Conservation (phyloP, 1,140 invertebrate species). For the Drosophila nasuta region DNA sequence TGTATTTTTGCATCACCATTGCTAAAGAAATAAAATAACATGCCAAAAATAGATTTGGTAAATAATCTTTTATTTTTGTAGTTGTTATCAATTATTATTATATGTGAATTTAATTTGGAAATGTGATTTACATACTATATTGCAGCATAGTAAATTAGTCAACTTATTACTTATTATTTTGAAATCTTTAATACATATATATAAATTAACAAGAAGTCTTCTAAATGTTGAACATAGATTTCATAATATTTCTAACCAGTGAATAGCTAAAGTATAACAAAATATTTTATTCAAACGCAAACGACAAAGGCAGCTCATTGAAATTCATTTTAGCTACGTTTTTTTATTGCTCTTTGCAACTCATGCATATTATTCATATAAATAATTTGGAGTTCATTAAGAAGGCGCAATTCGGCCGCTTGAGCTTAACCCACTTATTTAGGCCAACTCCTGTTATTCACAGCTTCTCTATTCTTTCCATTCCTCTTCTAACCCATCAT, state of each 20-base stretch:
- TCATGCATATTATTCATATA: slow-evolving; percentile 5
- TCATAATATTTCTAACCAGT: no score
- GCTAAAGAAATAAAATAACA: neutral
- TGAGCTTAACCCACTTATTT: slow-evolving; percentile 30
- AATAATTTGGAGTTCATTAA: slow-evolving; percentile 33
- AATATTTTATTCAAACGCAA: neutral
- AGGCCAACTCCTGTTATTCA: slow-evolving; percentile 1
- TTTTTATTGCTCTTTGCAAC: neutral
- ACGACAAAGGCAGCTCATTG: slow-evolving; percentile 4
- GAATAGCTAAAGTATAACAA: neutral
- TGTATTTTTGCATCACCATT: slow-evolving; percentile 38
- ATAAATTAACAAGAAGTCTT: no score
- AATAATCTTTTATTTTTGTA: neutral
- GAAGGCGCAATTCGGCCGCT: neutral
- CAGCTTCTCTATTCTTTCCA: neutral
- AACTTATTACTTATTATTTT: neutral
- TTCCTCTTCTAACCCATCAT: slow-evolving; percentile 23
- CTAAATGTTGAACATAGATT: no score
- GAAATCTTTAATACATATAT: no score
- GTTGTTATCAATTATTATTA: neutral
- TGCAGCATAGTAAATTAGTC: no score
- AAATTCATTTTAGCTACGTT: slow-evolving; percentile 10
- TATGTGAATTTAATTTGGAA: neutral
- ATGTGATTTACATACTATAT: neutral
- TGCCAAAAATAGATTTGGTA: neutral